Percentiles rank a stretch among this genome's conserved stretches.
These are phyloP conservation scores for Cuniculus paca DNA, from an alignment of 2,797 vertebrate genomes.

Conservation along the genomic window DNA sequence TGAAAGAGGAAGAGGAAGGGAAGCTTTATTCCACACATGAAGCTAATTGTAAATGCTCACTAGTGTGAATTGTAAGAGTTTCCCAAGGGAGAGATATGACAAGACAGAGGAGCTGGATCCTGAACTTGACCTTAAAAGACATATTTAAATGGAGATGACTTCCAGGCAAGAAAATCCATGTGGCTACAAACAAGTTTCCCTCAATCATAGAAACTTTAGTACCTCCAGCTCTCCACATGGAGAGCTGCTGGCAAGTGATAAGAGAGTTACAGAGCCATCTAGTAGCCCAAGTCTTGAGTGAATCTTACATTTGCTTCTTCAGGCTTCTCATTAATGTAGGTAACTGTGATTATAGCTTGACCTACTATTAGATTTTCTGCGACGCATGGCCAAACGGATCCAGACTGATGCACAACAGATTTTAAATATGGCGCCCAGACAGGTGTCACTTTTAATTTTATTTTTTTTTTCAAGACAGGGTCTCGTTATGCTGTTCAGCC, in stretches of 20 bases:
- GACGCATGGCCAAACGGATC: neutral
- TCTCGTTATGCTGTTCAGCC: too few relatives aligned
- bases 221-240: neutral
- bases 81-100: neutral
- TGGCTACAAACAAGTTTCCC: neutral
- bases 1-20: neutral
- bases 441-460: too few relatives aligned
- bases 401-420: neutral
- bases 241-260: neutral
- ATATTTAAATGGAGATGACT: neutral
- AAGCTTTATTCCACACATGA: neutral
- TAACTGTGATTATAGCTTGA: neutral
- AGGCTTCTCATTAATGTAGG: neutral
- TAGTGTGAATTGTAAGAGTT: neutral
- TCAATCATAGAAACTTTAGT: neutral
- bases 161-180: neutral
- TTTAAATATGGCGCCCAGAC: neutral
- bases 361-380: neutral
- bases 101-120: neutral
- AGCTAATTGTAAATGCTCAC: neutral
- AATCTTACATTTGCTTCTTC: neutral
- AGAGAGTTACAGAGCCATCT: neutral
- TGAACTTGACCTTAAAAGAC: neutral
- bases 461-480: too few relatives aligned
- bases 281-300: neutral